These are phyloP conservation scores for Stichodactyla helianthus DNA, from an alignment of 64 coral and sea anemone genomes.

Conservation along the genomic window DNA sequence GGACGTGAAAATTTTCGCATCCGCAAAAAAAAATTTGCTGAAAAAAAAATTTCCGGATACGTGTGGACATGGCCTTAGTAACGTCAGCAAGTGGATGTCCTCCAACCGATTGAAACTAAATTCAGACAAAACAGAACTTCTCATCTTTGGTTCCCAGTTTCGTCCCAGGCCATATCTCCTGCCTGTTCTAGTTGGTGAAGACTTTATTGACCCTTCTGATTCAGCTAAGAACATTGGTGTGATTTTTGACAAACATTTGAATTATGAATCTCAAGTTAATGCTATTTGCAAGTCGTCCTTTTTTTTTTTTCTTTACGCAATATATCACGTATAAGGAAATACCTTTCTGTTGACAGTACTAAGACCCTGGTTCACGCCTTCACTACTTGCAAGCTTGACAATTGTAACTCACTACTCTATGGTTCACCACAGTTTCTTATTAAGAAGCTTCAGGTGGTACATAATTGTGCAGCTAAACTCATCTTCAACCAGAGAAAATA, in stretches of 20 bases:
- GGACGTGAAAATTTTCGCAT: too few species aligned
- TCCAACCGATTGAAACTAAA: background rate
- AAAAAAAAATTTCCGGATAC: too few species aligned
- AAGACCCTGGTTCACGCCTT: constrained; percentile 21
- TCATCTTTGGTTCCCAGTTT: background rate
- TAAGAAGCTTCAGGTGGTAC: too few species aligned
- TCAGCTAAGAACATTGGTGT: constrained; percentile 22
- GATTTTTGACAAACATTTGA: constrained; percentile 5
- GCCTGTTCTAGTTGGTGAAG: background rate
- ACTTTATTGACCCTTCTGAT: background rate
- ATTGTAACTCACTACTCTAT: constrained; percentile 11
- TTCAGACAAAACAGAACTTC: constrained; percentile 11
- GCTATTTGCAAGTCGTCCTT: constrained; percentile 15
- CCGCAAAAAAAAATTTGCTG: too few species aligned
- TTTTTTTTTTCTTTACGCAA: background rate
- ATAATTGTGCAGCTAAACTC: too few species aligned
- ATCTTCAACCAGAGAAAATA: too few species aligned
- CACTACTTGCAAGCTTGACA: background rate
- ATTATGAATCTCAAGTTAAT: background rate
- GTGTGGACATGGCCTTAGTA: too few species aligned
- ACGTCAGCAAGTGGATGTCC: too few species aligned
- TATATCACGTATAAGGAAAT: background rate
- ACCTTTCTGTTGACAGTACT: background rate
- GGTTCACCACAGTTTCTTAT: background rate
- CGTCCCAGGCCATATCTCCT: background rate